Conservation (phyloP, 2,888 invertebrate genomes). For the Stegana nigrithorax region DNA sequence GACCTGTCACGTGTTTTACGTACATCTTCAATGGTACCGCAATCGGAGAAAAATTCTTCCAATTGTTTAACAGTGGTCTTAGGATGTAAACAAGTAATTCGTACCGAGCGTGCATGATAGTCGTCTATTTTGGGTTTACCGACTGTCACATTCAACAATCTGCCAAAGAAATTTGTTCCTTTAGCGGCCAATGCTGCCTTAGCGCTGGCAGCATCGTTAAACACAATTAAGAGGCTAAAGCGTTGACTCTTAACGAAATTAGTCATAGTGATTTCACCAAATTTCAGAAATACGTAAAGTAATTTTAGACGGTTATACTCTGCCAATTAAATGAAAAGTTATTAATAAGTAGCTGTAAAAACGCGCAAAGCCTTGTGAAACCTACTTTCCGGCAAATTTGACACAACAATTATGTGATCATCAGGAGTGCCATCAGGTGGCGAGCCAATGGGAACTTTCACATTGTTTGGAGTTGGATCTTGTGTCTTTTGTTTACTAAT, state of each 20-base stretch:
- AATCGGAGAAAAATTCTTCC: conserved; percentile 38
- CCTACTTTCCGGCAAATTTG: conserved; percentile 48
- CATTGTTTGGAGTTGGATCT: not conserved
- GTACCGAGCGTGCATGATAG: conserved; percentile 32
- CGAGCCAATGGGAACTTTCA: conserved; percentile 33
- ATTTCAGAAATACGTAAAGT: conserved; percentile 49
- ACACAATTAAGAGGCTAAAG: conserved; percentile 47
- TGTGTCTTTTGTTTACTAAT: conserved; percentile 31
- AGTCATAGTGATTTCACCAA: conserved; percentile 42
- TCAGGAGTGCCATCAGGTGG: conserved; percentile 37
- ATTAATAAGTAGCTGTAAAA: not conserved
- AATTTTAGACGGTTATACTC: conserved; percentile 46
- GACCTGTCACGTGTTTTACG: too few species aligned
- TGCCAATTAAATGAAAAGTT: conserved; percentile 23
- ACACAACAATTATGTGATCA: conserved; percentile 35
- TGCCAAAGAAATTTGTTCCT: conserved; percentile 36
- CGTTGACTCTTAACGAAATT: conserved; percentile 32
- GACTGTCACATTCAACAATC: conserved; percentile 27
- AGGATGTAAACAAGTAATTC: conserved; percentile 37
- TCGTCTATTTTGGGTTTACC: not conserved
- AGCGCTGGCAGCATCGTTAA: conserved; percentile 40
- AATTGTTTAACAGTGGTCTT: conserved; percentile 37
- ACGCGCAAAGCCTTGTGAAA: conserved; percentile 8
- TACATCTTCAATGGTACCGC: conserved; percentile 44
- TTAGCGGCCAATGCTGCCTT: conserved; percentile 44